These are phyloP conservation scores for Lepilemur ruficaudatus DNA, from an alignment of 2,797 vertebrate species.

Conservation along the genomic window DNA sequence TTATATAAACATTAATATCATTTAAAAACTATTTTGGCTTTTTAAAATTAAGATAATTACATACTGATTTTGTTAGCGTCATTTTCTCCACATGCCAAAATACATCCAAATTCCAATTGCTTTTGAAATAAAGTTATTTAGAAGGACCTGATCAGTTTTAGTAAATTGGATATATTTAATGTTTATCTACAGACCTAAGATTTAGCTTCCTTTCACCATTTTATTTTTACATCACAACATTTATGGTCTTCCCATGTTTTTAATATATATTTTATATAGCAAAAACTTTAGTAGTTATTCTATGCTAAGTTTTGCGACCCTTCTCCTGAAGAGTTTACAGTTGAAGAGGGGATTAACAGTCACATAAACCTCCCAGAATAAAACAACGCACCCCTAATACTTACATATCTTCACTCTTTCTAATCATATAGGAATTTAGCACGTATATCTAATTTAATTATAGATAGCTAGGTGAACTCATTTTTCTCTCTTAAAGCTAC, in stretches of 20 bases:
- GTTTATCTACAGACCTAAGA: background rate
- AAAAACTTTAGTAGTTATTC: background rate
- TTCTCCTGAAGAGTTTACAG: background rate
- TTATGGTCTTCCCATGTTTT: background rate
- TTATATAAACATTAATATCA: background rate
- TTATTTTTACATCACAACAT: background rate
- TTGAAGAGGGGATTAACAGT: background rate
- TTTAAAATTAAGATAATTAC: conserved; percentile 21
- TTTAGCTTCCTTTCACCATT: background rate
- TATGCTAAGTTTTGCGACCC: background rate
- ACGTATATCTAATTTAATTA: background rate
- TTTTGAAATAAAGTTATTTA: conserved; percentile 57
- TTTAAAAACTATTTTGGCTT: background rate
- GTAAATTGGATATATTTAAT: background rate
- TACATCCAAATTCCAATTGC: conserved; percentile 42
- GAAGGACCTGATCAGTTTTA: background rate
- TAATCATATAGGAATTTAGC: background rate
- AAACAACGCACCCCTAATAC: background rate
- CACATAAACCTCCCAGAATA: background rate
- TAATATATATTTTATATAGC: background rate
- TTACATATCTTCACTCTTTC: background rate
- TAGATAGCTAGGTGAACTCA: background rate
- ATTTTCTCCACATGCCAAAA: background rate
- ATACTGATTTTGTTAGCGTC: background rate
- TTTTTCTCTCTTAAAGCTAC: background rate